Percentiles rank a stretch among this genome's conserved stretches.
These are phyloP conservation scores for Sericinus montela DNA, from an alignment of 2,888 invertebrate species.

Conservation along the genomic window DNA sequence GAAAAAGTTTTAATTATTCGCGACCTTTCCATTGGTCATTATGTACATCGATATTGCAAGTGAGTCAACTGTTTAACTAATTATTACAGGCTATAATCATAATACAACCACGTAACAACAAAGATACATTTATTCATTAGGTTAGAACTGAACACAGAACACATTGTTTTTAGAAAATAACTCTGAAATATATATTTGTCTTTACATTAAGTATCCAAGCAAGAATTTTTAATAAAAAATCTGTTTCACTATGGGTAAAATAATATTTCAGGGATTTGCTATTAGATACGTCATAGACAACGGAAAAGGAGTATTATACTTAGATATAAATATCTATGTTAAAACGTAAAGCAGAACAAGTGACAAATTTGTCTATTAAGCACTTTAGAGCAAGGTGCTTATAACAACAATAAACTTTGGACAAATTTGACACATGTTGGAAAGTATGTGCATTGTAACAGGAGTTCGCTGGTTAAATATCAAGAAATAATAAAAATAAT, in stretches of 20 bases:
- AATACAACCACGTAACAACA: slow-evolving; percentile 45
- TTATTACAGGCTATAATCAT: slow-evolving; percentile 33
- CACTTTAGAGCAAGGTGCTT: slow-evolving; percentile 42
- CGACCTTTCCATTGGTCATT: slow-evolving; percentile 25
- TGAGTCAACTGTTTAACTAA: slow-evolving; percentile 37
- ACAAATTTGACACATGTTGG: slow-evolving; percentile 38
- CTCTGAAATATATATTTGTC: too few relatives aligned
- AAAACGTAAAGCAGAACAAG: slow-evolving; percentile 31
- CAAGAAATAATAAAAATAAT: slow-evolving; percentile 59
- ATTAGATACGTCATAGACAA: slow-evolving; percentile 6
- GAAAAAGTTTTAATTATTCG: slow-evolving; percentile 17
- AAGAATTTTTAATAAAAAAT: too few relatives aligned
- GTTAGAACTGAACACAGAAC: slow-evolving; percentile 60
- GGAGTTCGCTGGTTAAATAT: slow-evolving; percentile 34
- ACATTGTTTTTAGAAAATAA: slow-evolving; percentile 48
- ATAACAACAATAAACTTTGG: slow-evolving; percentile 41
- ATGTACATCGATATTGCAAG: slow-evolving; percentile 30
- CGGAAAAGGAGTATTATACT: slow-evolving; percentile 39
- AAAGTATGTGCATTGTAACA: slow-evolving; percentile 20
- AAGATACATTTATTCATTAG: slow-evolving; percentile 60
- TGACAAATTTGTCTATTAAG: slow-evolving; percentile 38
- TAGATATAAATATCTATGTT: slow-evolving; percentile 27
- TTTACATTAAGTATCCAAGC: too few relatives aligned
- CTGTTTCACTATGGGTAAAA: too few relatives aligned
- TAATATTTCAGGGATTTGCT: too few relatives aligned